Conservation (phyloP, 2,888 invertebrate species). For the Pyralis farinalis region DNA sequence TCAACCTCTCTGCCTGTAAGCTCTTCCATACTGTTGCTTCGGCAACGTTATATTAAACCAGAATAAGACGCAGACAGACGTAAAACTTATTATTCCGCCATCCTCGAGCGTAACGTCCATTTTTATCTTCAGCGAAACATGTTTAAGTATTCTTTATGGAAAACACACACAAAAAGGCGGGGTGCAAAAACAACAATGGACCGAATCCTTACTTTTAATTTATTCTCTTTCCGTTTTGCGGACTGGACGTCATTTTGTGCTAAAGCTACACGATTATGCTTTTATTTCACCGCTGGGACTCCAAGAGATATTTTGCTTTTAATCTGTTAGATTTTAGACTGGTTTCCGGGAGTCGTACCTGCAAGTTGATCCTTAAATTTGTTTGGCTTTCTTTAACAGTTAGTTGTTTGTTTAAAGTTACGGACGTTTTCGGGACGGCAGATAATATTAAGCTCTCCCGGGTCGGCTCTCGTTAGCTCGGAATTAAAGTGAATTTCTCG, state of each 20-base stretch:
- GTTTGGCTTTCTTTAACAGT: conserved; percentile 56
- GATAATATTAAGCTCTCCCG: conserved; percentile 42
- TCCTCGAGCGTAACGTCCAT: conserved; percentile 26
- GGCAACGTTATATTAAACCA: conserved; percentile 10
- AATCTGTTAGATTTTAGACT: conserved; percentile 34
- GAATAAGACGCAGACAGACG: conserved; percentile 6
- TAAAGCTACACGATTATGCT: conserved; percentile 63
- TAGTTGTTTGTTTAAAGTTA: conserved; percentile 58
- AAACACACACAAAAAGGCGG: conserved; percentile 38
- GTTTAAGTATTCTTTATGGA: conserved; percentile 41
- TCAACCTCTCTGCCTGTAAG: conserved; percentile 19
- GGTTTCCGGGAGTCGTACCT: conserved; percentile 35
- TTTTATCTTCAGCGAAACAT: conserved; percentile 32
- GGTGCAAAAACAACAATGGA: conserved; percentile 52
- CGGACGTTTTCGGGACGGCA: conserved; percentile 40
- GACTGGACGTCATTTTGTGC: conserved; percentile 58
- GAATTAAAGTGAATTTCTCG: conserved; percentile 53
- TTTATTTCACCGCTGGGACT: conserved; percentile 49
- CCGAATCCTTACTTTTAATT: conserved; percentile 63
- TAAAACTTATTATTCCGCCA: conserved; percentile 23
- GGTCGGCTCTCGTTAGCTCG: conserved; percentile 48
- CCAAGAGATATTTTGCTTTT: conserved; percentile 38
- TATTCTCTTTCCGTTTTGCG: conserved; percentile 54
- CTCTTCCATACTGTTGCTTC: conserved; percentile 17
- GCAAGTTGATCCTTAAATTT: conserved; percentile 47